Evolutionary conservation across 2,797 vertebrate genomes (phyloP), one percentile per base, ranked within the genome.

Genomic region (Brachyalestes nurse): DNA sequence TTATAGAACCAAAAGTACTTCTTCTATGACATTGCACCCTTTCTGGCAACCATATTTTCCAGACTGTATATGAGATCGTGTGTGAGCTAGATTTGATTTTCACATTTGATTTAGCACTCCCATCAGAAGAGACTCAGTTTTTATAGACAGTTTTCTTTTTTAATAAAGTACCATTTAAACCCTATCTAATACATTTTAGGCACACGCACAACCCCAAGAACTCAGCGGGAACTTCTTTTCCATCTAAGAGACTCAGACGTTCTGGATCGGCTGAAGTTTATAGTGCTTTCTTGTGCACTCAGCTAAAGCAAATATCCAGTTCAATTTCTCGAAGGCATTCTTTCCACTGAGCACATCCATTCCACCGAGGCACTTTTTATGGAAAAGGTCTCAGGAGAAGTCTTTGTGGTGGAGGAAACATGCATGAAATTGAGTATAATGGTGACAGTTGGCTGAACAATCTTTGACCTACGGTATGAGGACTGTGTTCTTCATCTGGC

Each of bases 361-460:
- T 71, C 23, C 45, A 57, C 70, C n/a, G 28, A 81, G 45, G 25
- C 45, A 58, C 4, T 42, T 64, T 25, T 53, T 61, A 14, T 23
- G n/a, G 23, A 45, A n/a, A 47, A 42, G 12, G 23, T 64, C 60
- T 42, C 75, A 60, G 28, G 25, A 13, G 60, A 60, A 60, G 72
- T 45, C 72, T 74, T 60, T 74, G 72, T 60, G 72, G 72, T 60
- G 55, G 55, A n/a, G 38, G 55, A 78, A 73, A 60, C 60, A 78
- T 58, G 76, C 70, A 74, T 58, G 75, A 78, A 78, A 73, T 69
- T 47, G 38, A 51, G 47, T 40, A 73, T 47, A 78, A 77, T 64
- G 42, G 49, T 65, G 75, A 77, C 69, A 49, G 49, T 67, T 77
- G 28, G 80, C 74, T 72, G 67, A 72, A 70, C 58, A 34, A 69